Base-by-base conservation (phyloP, 2,113 vertebrate genomes). In the Syrmaticus mikado region DNA sequence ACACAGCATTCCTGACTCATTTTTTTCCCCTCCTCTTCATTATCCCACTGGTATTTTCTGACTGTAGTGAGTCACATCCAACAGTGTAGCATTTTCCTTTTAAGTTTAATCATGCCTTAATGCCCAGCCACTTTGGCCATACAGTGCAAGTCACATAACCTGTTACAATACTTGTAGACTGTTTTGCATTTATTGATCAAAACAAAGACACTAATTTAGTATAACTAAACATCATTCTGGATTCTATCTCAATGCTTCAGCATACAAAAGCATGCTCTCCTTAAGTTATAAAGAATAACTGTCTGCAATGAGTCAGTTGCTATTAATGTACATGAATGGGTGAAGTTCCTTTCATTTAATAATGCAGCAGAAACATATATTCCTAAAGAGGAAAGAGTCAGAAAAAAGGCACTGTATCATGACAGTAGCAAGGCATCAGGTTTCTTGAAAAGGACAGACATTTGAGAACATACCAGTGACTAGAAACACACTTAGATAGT, bases 371-470 rank as follows among this genome's bases (percentile, higher is more conserved):
- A 52, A 67, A 67, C 9, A 73, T 7, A 8, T 17, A 62, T 10
- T 25, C 57, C 18, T 50, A 43, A 13, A 16, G 46, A 70, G 58
- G 13, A 10, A 74, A 73, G 28, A 90, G 55, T 46, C n/a, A 87
- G 48, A 30, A 1, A 4, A 80, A 84, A 79, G 34, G 52, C 65
- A 41, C 0, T 17, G 34, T 40, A 68, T n/a, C n/a, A 68, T 19
- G 30, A 48, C 66, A 74, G 85, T 21, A 90, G 41, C 28, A 71
- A 75, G 66, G 61, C 43, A 79, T 65, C 52, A 40, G 0, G 0
- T 93, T 93, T 94, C 83, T 55, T 61, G 73, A 75, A 85, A 89
- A 73, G 50, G 40, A 76, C 36, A 32, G 80, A 66, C 24, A 11
- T 76, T 48, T 52, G 58, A 89, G 57, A 89, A 89, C 36, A 43